These are phyloP conservation scores for Apocrypta bakeri DNA, from an alignment of 1,140 invertebrate species.

Conservation along the genomic window DNA sequence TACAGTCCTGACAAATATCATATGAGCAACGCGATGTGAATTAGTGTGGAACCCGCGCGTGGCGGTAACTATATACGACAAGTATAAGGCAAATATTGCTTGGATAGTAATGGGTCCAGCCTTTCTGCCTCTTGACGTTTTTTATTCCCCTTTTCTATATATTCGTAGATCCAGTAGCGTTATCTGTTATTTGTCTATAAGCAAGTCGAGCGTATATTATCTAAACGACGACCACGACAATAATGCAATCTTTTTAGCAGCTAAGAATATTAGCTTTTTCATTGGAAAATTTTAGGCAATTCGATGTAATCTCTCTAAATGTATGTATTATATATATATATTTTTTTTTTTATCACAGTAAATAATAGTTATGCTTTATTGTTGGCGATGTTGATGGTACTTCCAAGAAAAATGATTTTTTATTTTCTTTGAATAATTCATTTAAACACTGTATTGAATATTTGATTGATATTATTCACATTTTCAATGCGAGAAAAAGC, in stretches of 20 bases:
- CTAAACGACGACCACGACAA: too few species aligned
- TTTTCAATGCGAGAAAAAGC: not conserved
- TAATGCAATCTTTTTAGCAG: too few species aligned
- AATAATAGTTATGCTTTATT: not conserved
- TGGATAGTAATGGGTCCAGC: slow-evolving; percentile 67
- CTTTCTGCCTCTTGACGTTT: slow-evolving; percentile 39
- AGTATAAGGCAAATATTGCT: slow-evolving; percentile 73
- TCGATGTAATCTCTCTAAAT: too few species aligned
- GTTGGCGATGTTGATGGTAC: too few species aligned
- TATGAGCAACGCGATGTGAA: slow-evolving; percentile 56
- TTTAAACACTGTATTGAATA: not conserved
- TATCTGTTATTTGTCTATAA: not conserved
- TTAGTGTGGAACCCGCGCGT: slow-evolving; percentile 53
- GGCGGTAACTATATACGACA: slow-evolving; percentile 56
- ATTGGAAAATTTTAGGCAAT: not conserved
- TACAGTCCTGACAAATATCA: slow-evolving; percentile 47
- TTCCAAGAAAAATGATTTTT: not conserved
- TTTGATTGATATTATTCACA: not conserved
- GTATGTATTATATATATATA: too few species aligned
- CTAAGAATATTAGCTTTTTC: too few species aligned
- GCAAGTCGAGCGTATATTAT: too few species aligned
- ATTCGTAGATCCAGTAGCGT: too few species aligned
- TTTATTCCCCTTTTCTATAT: too few species aligned
- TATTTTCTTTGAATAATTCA: not conserved
- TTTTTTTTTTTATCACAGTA: too few species aligned